phyloP scores from a whole-genome alignment of 2,797 vertebrate genomes.

The Okamejei kenojei region DNA sequence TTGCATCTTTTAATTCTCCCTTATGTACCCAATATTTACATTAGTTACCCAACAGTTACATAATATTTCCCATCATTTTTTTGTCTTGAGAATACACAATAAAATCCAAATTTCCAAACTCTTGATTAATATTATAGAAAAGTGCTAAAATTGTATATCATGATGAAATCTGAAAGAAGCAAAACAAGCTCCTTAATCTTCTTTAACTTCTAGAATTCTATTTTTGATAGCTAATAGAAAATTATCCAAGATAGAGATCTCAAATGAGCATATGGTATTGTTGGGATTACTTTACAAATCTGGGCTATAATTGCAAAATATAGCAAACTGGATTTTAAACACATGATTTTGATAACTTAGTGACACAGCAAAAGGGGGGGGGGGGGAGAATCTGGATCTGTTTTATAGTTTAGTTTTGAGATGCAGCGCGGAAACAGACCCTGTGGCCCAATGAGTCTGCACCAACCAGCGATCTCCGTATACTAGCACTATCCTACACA shows the following conservation, averaged over 20 bases:
- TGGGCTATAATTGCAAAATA: background rate
- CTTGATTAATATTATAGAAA: background rate
- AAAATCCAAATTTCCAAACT: background rate
- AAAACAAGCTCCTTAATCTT: background rate
- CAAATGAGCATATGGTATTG: background rate
- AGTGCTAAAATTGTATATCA: background rate
- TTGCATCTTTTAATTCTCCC: background rate
- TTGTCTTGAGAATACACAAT: background rate
- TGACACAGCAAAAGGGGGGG: background rate
- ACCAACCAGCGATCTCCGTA: no score
- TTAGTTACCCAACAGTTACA: background rate
- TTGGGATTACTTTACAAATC: background rate
- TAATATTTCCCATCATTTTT: background rate
- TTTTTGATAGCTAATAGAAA: background rate
- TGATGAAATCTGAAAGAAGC: background rate
- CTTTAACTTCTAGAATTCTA: background rate
- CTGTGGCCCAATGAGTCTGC: no score
- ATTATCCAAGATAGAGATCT: background rate
- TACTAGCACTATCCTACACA: no score
- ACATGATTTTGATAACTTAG: background rate
- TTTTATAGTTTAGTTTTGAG: background rate
- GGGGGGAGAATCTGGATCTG: background rate
- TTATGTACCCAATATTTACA: background rate
- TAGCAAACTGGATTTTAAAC: background rate
- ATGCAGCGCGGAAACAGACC: no score